phyloP scores from a whole-genome alignment of 1,140 invertebrate species.

The Tetramorium simillimum region DNA sequence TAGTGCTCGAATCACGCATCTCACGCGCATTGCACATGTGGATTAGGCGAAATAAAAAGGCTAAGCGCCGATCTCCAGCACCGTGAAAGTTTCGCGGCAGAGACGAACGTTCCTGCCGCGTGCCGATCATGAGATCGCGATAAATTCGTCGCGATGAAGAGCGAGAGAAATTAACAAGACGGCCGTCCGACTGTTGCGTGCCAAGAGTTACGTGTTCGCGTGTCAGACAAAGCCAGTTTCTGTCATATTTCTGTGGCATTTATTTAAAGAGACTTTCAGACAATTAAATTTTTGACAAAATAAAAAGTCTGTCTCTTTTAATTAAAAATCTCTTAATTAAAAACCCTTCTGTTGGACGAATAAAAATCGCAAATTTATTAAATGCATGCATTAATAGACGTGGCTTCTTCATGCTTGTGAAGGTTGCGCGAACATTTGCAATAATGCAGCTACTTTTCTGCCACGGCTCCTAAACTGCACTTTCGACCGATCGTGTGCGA shows the following conservation, averaged over 20 bases:
- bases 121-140: slow-evolving; percentile 8
- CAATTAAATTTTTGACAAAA: not conserved
- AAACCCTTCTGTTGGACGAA: not conserved
- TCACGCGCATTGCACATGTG: slow-evolving; percentile 61
- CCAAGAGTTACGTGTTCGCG: slow-evolving; percentile 20
- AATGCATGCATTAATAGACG: not conserved
- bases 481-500: not conserved
- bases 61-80: not conserved
- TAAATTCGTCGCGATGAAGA: slow-evolving; percentile 25
- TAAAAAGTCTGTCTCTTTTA: not conserved
- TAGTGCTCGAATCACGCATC: slow-evolving; percentile 15
- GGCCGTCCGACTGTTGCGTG: not conserved
- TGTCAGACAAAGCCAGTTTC: not conserved
- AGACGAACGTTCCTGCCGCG: not conserved
- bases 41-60: slow-evolving; percentile 60
- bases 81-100: slow-evolving; percentile 59
- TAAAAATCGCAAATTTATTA: not conserved
- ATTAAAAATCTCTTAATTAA: not conserved
- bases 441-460: not conserved
- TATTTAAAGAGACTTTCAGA: not conserved
- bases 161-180: slow-evolving; percentile 20
- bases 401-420: not conserved
- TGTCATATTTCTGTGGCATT: not conserved
- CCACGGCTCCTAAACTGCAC: not conserved
- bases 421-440: not conserved